Percentiles rank a stretch among this genome's conserved stretches.
These are phyloP conservation scores for Ischnura elegans DNA, from an alignment of 2,888 invertebrate species.

Conservation along the genomic window DNA sequence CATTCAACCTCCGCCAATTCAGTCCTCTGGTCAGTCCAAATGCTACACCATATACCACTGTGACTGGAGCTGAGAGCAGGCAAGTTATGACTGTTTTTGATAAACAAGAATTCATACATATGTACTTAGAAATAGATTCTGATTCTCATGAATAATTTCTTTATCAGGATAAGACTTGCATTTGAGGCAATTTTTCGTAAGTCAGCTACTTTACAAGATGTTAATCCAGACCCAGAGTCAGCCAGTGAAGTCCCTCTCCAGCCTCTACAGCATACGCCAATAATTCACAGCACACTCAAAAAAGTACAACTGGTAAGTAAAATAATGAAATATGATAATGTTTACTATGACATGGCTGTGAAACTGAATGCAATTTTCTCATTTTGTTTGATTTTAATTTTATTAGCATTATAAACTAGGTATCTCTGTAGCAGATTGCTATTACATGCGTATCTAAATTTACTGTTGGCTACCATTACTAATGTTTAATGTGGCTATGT, in stretches of 20 bases:
- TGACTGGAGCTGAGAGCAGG: slow-evolving; percentile 92
- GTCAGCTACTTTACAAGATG: slow-evolving; percentile 91
- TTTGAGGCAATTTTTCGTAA: slow-evolving; percentile 95
- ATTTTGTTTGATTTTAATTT: too few relatives aligned
- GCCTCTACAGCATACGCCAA: slow-evolving; percentile 73
- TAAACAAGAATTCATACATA: background rate
- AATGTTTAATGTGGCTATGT: too few relatives aligned
- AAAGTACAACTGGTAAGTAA: slow-evolving; percentile 91
- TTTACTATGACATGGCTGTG: background rate
- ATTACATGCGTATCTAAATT: too few relatives aligned
- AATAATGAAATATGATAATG: background rate
- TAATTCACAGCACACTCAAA: slow-evolving; percentile 88
- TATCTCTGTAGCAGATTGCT: too few relatives aligned
- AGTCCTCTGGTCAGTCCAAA: slow-evolving; percentile 79
- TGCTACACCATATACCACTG: slow-evolving; percentile 85
- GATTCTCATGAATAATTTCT: background rate
- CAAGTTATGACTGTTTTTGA: slow-evolving; percentile 73
- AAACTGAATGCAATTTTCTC: too few relatives aligned
- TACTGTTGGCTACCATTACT: too few relatives aligned
- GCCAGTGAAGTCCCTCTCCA: slow-evolving; percentile 39
- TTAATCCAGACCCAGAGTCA: slow-evolving; percentile 83
- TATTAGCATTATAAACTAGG: too few relatives aligned
- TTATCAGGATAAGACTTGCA: slow-evolving; percentile 87
- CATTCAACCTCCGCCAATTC: slow-evolving; percentile 87
- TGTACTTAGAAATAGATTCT: slow-evolving; percentile 69